Evolutionary conservation across 2,888 invertebrate species (phyloP).

Genomic region (Brachyptera putata): DNA sequence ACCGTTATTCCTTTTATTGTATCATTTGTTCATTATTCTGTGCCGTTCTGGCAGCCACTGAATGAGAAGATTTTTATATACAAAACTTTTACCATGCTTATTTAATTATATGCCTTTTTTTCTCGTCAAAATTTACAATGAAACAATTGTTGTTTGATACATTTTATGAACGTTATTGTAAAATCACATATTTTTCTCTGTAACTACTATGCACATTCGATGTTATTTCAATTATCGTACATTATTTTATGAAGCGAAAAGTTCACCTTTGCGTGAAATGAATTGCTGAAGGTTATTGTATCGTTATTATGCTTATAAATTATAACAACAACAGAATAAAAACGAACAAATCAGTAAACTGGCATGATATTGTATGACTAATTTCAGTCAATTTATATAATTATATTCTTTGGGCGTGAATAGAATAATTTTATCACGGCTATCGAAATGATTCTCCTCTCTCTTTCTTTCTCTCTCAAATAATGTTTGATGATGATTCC

Average conservation of each 20-base stretch:
- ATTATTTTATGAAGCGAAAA: background rate
- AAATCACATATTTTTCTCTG: too few species aligned
- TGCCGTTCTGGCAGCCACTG: too few species aligned
- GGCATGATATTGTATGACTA: conserved; percentile 8
- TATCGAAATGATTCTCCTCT: conserved; percentile 5
- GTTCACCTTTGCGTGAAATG: background rate
- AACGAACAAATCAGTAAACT: background rate
- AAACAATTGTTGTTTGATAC: too few species aligned
- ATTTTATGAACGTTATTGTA: too few species aligned
- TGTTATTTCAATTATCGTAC: too few species aligned
- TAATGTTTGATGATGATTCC: background rate
- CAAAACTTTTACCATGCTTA: too few species aligned
- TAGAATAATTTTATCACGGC: conserved; percentile 17
- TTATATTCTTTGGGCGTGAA: conserved; percentile 17
- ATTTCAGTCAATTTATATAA: conserved; percentile 19
- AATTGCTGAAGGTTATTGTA: background rate
- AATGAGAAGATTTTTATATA: too few species aligned
- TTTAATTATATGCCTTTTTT: too few species aligned
- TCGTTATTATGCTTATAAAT: background rate
- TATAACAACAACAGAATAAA: conserved; percentile 3
- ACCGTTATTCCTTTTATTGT: too few species aligned
- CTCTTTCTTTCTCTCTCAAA: background rate
- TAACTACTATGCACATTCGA: too few species aligned
- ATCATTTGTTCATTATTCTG: too few species aligned
- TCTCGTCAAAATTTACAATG: too few species aligned